Conservation (phyloP, 92 coral and sea anemone genomes). For the Anthopleura xanthogrammica region DNA sequence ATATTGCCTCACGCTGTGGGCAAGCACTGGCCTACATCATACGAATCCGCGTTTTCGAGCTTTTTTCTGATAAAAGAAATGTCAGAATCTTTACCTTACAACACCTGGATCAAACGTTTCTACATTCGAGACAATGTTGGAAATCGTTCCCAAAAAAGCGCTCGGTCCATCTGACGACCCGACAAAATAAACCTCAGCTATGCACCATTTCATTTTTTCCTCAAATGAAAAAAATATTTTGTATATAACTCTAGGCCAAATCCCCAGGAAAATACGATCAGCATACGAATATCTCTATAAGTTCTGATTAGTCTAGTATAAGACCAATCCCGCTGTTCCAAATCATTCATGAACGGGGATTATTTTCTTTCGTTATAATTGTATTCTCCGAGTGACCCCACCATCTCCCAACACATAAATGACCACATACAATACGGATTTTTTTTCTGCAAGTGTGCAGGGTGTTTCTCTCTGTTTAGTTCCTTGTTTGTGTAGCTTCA, state of each 20-base stretch:
- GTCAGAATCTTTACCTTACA: background rate
- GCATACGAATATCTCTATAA: background rate
- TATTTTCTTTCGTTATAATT: constrained; percentile 69
- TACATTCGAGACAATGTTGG: constrained; percentile 2
- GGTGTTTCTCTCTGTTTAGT: constrained; percentile 43
- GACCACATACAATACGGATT: background rate
- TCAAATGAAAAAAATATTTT: background rate
- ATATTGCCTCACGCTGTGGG: constrained; percentile 86
- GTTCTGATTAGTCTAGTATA: constrained; percentile 26
- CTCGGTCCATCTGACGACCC: background rate
- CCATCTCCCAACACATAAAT: constrained; percentile 48
- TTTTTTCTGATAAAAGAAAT: constrained; percentile 8
- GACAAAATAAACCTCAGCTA: background rate
- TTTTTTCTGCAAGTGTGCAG: background rate
- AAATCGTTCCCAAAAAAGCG: background rate
- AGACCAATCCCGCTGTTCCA: constrained; percentile 43
- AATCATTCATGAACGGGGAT: constrained; percentile 44
- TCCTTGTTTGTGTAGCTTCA: constrained; percentile 51
- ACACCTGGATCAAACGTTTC: background rate
- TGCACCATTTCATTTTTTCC: background rate
- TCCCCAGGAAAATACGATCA: background rate
- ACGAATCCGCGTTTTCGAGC: constrained; percentile 41
- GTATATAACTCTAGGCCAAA: background rate
- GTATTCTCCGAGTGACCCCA: constrained; percentile 67
- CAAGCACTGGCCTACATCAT: constrained; percentile 50